Evolutionary conservation across 92 coral and sea anemone genomes (phyloP), one percentile per base, ranked within the genome.

Genomic region (Umimayanthus kanabou): DNA sequence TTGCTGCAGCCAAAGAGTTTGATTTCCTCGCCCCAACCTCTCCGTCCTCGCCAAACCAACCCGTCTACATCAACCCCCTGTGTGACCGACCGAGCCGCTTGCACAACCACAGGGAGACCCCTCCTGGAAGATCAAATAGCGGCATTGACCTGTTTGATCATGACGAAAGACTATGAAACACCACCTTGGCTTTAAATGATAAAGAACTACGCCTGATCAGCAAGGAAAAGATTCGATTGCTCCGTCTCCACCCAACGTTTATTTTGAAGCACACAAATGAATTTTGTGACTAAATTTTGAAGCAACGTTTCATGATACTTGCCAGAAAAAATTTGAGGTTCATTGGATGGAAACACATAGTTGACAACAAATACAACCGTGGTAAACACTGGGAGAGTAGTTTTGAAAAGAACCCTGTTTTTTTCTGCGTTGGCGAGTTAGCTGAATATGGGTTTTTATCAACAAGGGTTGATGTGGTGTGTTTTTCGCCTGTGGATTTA

Each of bases 1-100:
- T 83, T 28, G 25, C 77, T 13, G 87, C 87, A 26, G 87, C 87
- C 13, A 70, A n/a, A 45, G 87, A 83, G 42, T 83, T 83, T 47
- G 87, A 83, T 72, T 83, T 83, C 18, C 76, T 83, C 15, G 87
- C 87, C 14, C 87, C 87, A 7, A 3, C 25, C 25, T 83, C 87
- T 25, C 87, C 87, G 26, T 83, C 40, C 8, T 69, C 87, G 16
- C 58, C 87, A 6, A 15, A 15, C 9, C 87, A 83, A 33, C 87
- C 87, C 1, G 87, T 83, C n/a, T 83, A 83, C 9, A 83, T 83
- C 29, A 83, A 83, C 66, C 87, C 87, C 43, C 42, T 83, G 45
- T 83, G 87, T 72, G 87, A 26, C 67, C 55, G 77, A 39, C 87
- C 87, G 5, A 61, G 78, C 2, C 78, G 30, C 23, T n/a, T 72